phyloP scores from a whole-genome alignment of 2,888 invertebrate species.

The Drosophila nr. perissopoda region DNA sequence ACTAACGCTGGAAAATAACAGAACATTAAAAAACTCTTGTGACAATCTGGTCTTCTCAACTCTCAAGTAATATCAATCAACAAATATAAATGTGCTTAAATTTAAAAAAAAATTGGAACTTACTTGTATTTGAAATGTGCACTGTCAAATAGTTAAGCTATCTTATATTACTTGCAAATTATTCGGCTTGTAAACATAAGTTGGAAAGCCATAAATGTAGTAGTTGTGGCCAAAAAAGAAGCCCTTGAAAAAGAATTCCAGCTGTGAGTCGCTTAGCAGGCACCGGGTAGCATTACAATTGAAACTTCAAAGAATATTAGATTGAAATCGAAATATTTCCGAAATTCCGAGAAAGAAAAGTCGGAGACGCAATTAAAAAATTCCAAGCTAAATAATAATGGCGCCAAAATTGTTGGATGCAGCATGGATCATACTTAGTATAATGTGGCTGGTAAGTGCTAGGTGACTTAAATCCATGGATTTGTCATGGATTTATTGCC shows the following conservation, averaged over 20 bases:
- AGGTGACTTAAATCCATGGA: no score
- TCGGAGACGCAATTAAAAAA: background rate
- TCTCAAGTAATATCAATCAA: background rate
- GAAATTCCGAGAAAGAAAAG: background rate
- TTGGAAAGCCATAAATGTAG: background rate
- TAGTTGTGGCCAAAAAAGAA: background rate
- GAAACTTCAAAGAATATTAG: background rate
- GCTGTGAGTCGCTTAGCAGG: background rate
- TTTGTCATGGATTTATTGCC: background rate
- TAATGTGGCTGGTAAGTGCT: conserved; percentile 1
- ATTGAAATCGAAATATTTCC: background rate
- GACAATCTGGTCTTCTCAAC: background rate
- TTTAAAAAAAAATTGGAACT: background rate
- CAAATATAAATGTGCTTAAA: background rate
- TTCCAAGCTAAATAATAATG: background rate
- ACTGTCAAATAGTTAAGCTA: background rate
- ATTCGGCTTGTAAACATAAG: background rate
- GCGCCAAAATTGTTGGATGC: background rate
- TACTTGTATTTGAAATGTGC: background rate
- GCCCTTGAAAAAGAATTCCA: background rate
- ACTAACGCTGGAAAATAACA: background rate
- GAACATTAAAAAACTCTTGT: no score
- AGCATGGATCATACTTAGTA: background rate
- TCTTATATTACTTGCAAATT: background rate
- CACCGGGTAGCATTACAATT: background rate